Evolutionary conservation across 2,113 vertebrate species (phyloP).

Genomic region (Oreocharis arfaki): DNA sequence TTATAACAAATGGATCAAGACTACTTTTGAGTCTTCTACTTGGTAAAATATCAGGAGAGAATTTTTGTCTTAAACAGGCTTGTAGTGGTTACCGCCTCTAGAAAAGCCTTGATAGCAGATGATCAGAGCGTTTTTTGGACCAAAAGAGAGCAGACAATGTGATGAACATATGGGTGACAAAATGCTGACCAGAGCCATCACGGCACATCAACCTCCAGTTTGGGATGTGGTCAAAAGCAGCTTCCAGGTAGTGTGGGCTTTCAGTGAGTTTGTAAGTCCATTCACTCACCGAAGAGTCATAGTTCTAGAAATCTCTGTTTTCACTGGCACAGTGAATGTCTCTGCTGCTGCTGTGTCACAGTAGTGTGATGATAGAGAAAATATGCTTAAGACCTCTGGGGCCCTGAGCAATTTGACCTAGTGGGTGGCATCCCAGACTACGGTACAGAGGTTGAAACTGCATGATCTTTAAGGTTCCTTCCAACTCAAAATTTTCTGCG

Average conservation of each 20-base stretch:
- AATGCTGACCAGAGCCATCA: neutral
- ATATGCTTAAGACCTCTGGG: neutral
- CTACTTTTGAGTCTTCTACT: neutral
- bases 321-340: neutral
- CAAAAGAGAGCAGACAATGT: neutral
- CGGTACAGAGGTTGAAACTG: fast-evolving
- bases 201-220: neutral
- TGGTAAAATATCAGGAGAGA: neutral
- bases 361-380: neutral
- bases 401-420: neutral
- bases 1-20: neutral
- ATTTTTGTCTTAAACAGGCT: neutral
- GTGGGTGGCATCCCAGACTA: neutral
- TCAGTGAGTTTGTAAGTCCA: neutral
- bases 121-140: neutral
- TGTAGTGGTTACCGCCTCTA: neutral
- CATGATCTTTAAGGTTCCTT: neutral
- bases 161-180: neutral
- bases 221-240: neutral
- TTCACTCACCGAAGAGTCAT: neutral
- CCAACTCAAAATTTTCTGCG: neutral
- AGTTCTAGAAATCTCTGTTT: neutral
- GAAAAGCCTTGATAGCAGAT: neutral
- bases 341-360: neutral
- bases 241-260: neutral